Base-by-base conservation (phyloP, 2,888 invertebrate species). In the Troglohyphantes excavatus region DNA sequence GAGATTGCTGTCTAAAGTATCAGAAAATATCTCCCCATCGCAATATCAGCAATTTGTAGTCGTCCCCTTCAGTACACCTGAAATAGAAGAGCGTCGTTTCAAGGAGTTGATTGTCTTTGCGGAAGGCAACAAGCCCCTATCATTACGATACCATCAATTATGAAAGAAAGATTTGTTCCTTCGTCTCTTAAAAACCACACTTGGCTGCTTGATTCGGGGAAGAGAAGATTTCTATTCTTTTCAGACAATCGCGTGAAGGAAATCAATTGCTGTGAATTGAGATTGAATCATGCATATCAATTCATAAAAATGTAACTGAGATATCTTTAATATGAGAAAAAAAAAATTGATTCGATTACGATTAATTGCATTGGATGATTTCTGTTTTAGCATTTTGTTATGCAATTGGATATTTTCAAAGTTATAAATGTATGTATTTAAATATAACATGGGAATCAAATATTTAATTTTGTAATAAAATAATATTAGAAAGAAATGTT, bases 131-230 rank as follows among this genome's bases (percentile, higher is more conserved):
- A 86, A 78, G 78, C 68, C 86, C 68, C 76, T 86, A 86, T 86
- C 86, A 86, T 70, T 86, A 78, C 70, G 59, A 76, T 68, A 78
- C 61, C 86, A 86, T 86, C 78, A 86, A 86, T 78, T 86, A 86
- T 78, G 78, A 83, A 82, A 23, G 61, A 53, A 39, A 63, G 61
- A 70, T 61, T 29, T 27, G n/a, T 53, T 39, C 65, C 29, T 21
- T 39, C 26, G 21, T 43, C 65, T 53, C 27, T 83, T 73, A 63
- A 83, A 73, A 73, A 46, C 29, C 59, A 82, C 81, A 81, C 33
- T 65, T 39, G 17, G 19, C 9, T 68, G 29, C 9, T 72, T 23
- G 11, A 9, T 59, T 59, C 11, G 29, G 6, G n/a, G 53, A 17
- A 53, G n/a, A 53, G n/a, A 53, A 53, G 1, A 9, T 39, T 53